A percentile compares a stretch with the other conserved stretches of the same genome.
phyloP scores from a whole-genome alignment of 2,797 vertebrate species.

The Sebastes melanostomus region DNA sequence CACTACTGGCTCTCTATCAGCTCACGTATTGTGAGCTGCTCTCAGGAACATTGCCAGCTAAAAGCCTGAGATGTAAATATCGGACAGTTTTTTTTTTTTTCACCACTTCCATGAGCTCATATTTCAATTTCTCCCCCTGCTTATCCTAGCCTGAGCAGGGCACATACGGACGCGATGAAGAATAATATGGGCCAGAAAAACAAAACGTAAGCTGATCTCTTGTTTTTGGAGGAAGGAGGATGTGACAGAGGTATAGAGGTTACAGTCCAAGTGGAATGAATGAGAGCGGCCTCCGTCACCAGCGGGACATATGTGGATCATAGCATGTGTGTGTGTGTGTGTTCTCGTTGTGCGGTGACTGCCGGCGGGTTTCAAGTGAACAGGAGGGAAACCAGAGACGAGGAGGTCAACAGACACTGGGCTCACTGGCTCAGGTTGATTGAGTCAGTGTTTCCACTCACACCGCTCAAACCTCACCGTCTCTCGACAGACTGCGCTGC shows the following conservation, averaged over 20 bases:
- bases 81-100: not conserved
- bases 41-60: not conserved
- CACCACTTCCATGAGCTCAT: not conserved
- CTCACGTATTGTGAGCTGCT: not conserved
- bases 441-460: slow-evolving; percentile 77
- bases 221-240: slow-evolving; percentile 63
- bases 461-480: slow-evolving; percentile 66
- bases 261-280: slow-evolving; percentile 44
- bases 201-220: slow-evolving; percentile 58
- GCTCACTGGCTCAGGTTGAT: slow-evolving; percentile 64
- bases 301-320: slow-evolving; percentile 25
- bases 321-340: slow-evolving; percentile 15
- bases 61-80: slow-evolving; percentile 21
- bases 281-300: slow-evolving; percentile 28
- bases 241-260: slow-evolving; percentile 38
- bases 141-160: not conserved
- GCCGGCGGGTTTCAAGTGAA: slow-evolving; percentile 72
- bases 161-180: not conserved
- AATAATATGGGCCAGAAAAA: slow-evolving; percentile 23
- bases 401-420: slow-evolving; percentile 59
- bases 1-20: not conserved
- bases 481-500: slow-evolving; percentile 2
- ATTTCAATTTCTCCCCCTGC: not conserved
- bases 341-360: slow-evolving; percentile 31
- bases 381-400: slow-evolving; percentile 69